Percentiles rank a stretch among this genome's conserved stretches.
phyloP scores from a whole-genome alignment of 2,113 vertebrate genomes.

The Solea solea region DNA sequence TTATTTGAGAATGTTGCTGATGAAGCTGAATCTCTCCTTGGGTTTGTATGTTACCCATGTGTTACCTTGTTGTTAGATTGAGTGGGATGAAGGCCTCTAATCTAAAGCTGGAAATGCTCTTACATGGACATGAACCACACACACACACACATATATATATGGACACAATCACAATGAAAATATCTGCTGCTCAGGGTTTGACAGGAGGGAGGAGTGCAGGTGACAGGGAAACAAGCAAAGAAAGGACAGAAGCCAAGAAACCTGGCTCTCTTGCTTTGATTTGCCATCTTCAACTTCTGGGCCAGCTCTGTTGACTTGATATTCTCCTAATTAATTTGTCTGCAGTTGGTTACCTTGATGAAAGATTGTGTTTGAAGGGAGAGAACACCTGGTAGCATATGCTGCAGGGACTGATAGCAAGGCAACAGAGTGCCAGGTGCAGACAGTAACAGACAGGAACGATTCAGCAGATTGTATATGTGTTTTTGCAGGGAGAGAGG shows the following conservation, averaged over 20 bases:
- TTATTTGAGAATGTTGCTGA: no score
- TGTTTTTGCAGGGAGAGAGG: conserved; percentile 21
- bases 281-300: conserved; percentile 58
- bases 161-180: conserved; percentile 1
- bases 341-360: conserved; percentile 72
- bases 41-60: no score
- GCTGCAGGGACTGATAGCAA: conserved; percentile 68
- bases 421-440: conserved; percentile 71
- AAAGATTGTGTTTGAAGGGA: conserved; percentile 69
- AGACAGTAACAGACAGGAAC: conserved; percentile 57
- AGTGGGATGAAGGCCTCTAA: no score
- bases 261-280: conserved; percentile 69
- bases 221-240: conserved; percentile 28
- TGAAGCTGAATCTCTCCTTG: no score
- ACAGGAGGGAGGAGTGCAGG: background rate
- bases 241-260: conserved; percentile 55
- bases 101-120: no score
- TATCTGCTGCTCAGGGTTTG: background rate
- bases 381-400: conserved; percentile 80
- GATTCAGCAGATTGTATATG: conserved; percentile 68
- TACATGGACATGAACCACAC: no score
- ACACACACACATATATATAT: no score
- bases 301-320: conserved; percentile 65
- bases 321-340: conserved; percentile 76
- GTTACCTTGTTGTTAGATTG: no score